Percentiles rank a stretch among this genome's conserved stretches.
phyloP scores from a whole-genome alignment of 2,113 vertebrate species.

The Henicopernis longicauda region DNA sequence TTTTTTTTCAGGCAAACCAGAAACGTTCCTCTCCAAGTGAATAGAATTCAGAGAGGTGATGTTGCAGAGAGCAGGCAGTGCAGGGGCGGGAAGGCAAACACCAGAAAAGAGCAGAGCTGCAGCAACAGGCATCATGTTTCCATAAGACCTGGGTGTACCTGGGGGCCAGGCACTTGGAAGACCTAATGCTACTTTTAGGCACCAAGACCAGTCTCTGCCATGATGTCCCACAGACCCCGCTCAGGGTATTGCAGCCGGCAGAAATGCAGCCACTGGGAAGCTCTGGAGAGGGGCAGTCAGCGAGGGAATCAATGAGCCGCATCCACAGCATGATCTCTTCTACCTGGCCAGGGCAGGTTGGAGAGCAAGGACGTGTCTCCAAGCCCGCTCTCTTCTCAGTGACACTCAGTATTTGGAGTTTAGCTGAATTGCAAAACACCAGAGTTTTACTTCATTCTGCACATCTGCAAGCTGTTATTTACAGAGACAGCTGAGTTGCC shows the following conservation, averaged over 20 bases:
- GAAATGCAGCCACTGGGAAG: not conserved
- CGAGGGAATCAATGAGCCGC: accelerated
- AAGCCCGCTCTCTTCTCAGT: not conserved
- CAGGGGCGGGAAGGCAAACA: not conserved
- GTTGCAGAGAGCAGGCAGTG: not conserved
- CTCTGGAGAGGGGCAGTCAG: not conserved
- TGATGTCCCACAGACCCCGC: too few species aligned
- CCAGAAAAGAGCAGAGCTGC: not conserved
- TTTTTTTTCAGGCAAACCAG: not conserved
- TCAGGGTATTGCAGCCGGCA: not conserved
- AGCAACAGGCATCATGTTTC: accelerated
- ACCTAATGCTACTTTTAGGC: not conserved
- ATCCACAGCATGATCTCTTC: not conserved
- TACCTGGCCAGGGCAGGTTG: not conserved
- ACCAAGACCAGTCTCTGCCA: not conserved
- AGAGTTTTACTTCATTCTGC: not conserved
- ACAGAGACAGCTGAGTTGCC: not conserved
- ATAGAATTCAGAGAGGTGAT: not conserved
- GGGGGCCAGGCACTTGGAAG: not conserved
- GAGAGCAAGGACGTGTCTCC: not conserved
- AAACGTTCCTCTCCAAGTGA: not conserved
- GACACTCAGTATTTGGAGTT: accelerated
- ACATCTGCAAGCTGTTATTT: not conserved
- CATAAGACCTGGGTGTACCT: not conserved
- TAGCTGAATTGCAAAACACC: not conserved